Percentiles rank a stretch among this genome's conserved stretches.
Conservation (phyloP, 2,888 invertebrate species). For the Tachystola acroxantha region DNA sequence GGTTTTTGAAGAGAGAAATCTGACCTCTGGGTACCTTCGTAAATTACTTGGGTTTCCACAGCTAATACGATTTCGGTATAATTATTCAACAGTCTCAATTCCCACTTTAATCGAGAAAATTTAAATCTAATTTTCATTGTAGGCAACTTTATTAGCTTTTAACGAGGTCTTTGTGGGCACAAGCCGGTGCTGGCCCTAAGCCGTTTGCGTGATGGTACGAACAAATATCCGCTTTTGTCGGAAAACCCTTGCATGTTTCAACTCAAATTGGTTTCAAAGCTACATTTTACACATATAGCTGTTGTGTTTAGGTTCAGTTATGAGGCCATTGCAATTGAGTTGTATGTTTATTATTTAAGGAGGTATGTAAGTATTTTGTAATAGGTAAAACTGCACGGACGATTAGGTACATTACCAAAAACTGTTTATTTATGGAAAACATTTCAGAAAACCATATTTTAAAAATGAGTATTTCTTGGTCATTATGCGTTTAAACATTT, state of each 20-base stretch:
- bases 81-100: conserved; percentile 19
- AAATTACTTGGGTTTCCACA: neutral
- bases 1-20: neutral
- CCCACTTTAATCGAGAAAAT: conserved; percentile 21
- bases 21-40: neutral
- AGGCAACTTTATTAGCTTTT: conserved; percentile 28
- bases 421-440: no score
- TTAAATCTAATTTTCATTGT: conserved; percentile 23
- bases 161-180: conserved; percentile 24
- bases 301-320: no score
- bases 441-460: no score
- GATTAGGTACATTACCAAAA: no score
- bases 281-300: no score
- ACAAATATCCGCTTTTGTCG: neutral
- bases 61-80: conserved; percentile 5
- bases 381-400: no score
- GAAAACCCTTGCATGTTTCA: neutral
- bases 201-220: conserved; percentile 13
- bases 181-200: conserved; percentile 14
- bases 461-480: no score
- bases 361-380: no score
- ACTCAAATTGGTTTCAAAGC: no score
- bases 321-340: no score
- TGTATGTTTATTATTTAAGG: no score
- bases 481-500: no score